Evolutionary conservation across 1,140 invertebrate species (phyloP).

Genomic region (Glomeris maerens): DNA sequence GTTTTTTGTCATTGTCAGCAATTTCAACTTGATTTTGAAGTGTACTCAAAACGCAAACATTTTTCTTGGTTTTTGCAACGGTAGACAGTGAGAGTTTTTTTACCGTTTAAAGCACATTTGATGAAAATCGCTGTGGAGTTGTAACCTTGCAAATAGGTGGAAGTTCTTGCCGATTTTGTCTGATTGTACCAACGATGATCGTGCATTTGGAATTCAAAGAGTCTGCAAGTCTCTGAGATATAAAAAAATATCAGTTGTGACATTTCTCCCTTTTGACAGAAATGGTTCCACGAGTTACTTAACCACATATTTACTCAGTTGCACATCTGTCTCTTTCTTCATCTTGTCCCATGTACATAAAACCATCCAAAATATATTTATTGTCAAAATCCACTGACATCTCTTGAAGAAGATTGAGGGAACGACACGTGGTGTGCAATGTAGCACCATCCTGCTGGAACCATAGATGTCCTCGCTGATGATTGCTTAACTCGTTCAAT

Average conservation of each 20-base stretch:
- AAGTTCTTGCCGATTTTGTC: neutral
- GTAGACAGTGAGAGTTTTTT: neutral
- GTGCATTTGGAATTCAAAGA: neutral
- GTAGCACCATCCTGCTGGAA: too few species aligned
- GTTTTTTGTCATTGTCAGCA: slow-evolving; percentile 1
- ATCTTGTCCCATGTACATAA: neutral
- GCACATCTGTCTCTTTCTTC: neutral
- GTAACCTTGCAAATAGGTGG: neutral
- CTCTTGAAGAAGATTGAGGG: too few species aligned
- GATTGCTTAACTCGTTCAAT: too few species aligned
- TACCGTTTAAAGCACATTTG: neutral
- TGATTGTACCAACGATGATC: neutral
- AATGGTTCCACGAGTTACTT: neutral
- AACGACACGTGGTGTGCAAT: too few species aligned
- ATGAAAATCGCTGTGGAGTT: neutral
- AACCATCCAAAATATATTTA: neutral
- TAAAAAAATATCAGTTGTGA: slow-evolving; percentile 1
- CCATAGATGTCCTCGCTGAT: too few species aligned
- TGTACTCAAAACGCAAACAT: neutral
- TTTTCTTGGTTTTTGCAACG: neutral
- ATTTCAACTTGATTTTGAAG: neutral
- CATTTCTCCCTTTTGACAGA: neutral
- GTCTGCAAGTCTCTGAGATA: neutral
- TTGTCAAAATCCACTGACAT: neutral
- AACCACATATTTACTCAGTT: neutral